These are phyloP conservation scores for Hyperoodon ampullatus DNA, from an alignment of 2,113 vertebrate genomes.

Conservation along the genomic window DNA sequence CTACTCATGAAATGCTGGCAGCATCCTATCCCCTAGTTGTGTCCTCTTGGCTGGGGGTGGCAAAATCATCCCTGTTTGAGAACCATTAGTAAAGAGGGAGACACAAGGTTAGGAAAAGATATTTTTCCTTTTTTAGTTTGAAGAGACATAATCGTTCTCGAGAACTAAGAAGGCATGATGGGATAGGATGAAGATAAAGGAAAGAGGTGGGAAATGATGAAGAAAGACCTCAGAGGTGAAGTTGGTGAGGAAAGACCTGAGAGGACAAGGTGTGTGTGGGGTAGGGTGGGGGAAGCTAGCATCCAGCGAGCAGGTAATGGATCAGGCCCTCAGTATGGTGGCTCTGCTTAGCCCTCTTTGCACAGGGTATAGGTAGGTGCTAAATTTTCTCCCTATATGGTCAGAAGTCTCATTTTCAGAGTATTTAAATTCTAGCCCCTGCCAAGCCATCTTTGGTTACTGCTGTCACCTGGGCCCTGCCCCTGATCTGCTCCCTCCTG, in stretches of 20 bases:
- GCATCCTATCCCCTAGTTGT: neutral
- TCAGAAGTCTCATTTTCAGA: neutral
- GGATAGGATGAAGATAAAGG: neutral
- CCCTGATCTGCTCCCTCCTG: neutral
- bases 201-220: neutral
- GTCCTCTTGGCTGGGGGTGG: neutral
- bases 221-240: neutral
- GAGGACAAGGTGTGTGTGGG: accelerated
- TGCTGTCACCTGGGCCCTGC: neutral
- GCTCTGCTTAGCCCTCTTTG: neutral
- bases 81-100: neutral
- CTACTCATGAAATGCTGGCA: neutral
- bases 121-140: neutral
- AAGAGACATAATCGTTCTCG: neutral
- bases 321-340: neutral
- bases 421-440: neutral
- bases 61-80: neutral
- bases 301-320: accelerated
- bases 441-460: neutral
- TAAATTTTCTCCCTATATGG: neutral
- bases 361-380: neutral
- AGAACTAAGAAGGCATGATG: neutral
- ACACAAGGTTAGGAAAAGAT: neutral
- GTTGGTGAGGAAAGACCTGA: neutral
- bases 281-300: neutral